Base-by-base conservation (phyloP, 1,140 invertebrate species). In the Drosophila tani region DNA sequence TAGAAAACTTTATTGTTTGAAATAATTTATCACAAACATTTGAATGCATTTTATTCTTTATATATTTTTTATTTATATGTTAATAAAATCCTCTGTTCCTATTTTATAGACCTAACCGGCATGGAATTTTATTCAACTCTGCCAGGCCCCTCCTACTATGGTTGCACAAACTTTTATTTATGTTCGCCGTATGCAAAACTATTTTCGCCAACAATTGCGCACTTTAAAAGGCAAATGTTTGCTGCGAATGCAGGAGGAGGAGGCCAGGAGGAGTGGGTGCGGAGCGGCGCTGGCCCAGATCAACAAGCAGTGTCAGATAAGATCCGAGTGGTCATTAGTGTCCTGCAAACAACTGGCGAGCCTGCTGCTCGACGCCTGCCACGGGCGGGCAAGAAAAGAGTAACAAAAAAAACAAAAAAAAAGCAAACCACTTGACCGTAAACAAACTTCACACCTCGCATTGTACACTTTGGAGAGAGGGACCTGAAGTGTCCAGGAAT, bases 361-460 rank as follows among this genome's bases (percentile, higher is more conserved):
- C 69, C 71, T 75, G 70, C 35, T 56, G 51, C 51, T 65, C 38
- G 62, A 51, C 60, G 57, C 41, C 17, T 24, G n/a, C 32, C 67
- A 50, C 59, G 45, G 47, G 24, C 38, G 21, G 14, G 2, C 49
- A 51, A 47, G 71, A 60, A 81, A 73, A 49, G 65, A 75, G 43
- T 75, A 64, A 41, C 50, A 53, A 74, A 29, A 27, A 27, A 29
- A 29, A 29, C 6, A 27, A 27, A 7, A 29, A 78, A 78, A 73
- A 62, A 57, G 43, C 57, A 76, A 78, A 40, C 81, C 84, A 88
- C 84, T 87, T 87, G 84, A 88, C 84, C 84, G 88, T 87, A 88
- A 88, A 90, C 81, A 90, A 90, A 88, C 85, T 90, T 88, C 82
- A 84, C 84, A 90, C 84, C 85, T 88, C 81, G 64, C 68, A 90